Evolutionary conservation across 2,797 vertebrate genomes (phyloP).

Genomic region (Eupleurogrammus muticus): DNA sequence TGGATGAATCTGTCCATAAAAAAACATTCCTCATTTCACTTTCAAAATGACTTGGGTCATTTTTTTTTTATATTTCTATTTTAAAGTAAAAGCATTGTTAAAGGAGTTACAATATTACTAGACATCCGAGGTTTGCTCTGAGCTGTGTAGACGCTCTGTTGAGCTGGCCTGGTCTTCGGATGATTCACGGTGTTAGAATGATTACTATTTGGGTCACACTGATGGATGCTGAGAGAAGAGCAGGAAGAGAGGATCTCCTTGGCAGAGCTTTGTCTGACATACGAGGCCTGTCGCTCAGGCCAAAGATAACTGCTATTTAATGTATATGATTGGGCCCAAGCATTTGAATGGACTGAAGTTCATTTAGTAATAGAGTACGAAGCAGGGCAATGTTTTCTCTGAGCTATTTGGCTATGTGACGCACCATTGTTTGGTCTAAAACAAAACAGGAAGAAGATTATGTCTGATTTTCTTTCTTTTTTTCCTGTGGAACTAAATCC

Average conservation of each 20-base stretch:
- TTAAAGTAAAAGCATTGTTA: conserved; percentile 37
- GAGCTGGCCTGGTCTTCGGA: conserved; percentile 53
- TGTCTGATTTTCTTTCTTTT: conserved; percentile 21
- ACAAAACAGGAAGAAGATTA: conserved; percentile 32
- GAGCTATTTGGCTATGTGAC: conserved; percentile 41
- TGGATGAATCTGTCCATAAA: conserved; percentile 31
- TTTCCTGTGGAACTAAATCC: conserved; percentile 46
- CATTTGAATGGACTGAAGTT: conserved; percentile 45
- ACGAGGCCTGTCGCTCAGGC: conserved; percentile 59
- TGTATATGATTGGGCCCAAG: conserved; percentile 53
- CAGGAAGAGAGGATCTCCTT: conserved; percentile 71
- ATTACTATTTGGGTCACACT: conserved; percentile 80
- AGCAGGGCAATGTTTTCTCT: conserved; percentile 37
- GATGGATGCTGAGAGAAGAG: conserved; percentile 71
- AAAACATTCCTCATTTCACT: conserved; percentile 39
- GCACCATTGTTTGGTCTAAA: conserved; percentile 28
- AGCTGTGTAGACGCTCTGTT: conserved; percentile 38
- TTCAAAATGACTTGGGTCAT: conserved; percentile 34
- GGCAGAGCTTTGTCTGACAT: conserved; percentile 66
- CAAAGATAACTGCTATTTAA: conserved; percentile 65
- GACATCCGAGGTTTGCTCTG: conserved; percentile 42
- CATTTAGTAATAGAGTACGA: conserved; percentile 41
- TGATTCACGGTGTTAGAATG: conserved; percentile 75
- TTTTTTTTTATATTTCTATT: conserved; percentile 28
- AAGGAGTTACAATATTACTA: conserved; percentile 39